phyloP scores from a whole-genome alignment of 1,140 invertebrate genomes.

The Sitodiplosis mosellana region DNA sequence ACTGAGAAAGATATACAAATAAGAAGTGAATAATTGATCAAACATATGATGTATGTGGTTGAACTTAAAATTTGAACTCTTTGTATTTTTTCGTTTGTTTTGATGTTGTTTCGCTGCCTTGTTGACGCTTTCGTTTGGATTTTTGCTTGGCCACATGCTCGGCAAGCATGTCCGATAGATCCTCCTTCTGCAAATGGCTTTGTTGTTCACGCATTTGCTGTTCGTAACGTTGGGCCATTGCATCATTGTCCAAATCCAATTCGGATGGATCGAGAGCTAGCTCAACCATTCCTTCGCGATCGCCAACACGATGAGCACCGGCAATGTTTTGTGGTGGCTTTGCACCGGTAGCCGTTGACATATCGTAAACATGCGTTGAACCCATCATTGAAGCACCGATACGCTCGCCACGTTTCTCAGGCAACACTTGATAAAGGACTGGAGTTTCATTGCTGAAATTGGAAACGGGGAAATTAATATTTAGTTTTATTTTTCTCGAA shows the following conservation, averaged over 20 bases:
- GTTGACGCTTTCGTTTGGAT: conserved; percentile 80
- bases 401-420: conserved; percentile 80
- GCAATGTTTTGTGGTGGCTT: conserved; percentile 31
- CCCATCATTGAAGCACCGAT: conserved; percentile 95
- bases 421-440: conserved; percentile 79
- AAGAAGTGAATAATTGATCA: too few relatives aligned
- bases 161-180: conserved; percentile 95
- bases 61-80: conserved; percentile 85
- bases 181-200: conserved; percentile 74
- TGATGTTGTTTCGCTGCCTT: conserved; percentile 69
- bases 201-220: conserved; percentile 87
- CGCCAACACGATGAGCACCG: conserved; percentile 17
- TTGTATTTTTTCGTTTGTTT: conserved; percentile 93
- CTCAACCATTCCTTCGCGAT: conserved; percentile 62
- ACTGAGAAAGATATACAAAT: too few relatives aligned
- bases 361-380: conserved; percentile 92
- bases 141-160: conserved; percentile 93
- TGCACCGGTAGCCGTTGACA: conserved; percentile 42
- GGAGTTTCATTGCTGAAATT: conserved; percentile 68
- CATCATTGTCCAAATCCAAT: conserved; percentile 85
- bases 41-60: too few relatives aligned
- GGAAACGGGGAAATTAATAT: too few relatives aligned
- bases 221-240: conserved; percentile 93
- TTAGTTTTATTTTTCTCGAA: too few relatives aligned
- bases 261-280: conserved; percentile 93